A percentile compares a stretch with the other conserved stretches of the same genome.
Evolutionary conservation across 2,113 vertebrate genomes (phyloP).

Genomic region (Ramphastos sulfuratus): DNA sequence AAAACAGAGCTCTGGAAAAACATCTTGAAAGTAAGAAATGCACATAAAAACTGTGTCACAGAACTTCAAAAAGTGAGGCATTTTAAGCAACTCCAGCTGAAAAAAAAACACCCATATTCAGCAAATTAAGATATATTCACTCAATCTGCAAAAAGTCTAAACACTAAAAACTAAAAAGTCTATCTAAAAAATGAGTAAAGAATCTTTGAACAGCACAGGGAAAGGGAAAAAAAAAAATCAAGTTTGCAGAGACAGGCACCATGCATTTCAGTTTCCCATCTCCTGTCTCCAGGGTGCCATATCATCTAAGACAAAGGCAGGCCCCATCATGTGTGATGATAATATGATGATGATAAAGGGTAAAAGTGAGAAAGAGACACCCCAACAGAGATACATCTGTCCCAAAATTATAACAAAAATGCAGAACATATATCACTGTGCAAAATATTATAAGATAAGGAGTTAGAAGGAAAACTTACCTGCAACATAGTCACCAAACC

Average conservation of each 20-base stretch:
- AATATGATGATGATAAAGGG: background rate
- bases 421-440: background rate
- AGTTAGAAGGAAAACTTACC: slow-evolving; percentile 76
- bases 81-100: background rate
- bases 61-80: background rate
- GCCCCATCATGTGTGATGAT: background rate
- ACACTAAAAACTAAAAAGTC: background rate
- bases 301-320: background rate
- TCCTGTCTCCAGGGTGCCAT: background rate
- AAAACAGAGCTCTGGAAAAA: background rate
- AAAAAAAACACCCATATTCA: background rate
- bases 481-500: slow-evolving; percentile 97
- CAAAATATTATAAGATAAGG: background rate
- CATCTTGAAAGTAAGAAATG: background rate
- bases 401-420: background rate
- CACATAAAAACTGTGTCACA: background rate
- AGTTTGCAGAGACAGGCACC: background rate
- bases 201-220: background rate
- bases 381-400: background rate
- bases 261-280: background rate
- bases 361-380: background rate
- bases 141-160: background rate
- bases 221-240: background rate
- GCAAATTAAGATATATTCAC: background rate
- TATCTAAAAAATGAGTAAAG: background rate